Evolutionary conservation across 2,888 invertebrate species (phyloP).

Genomic region (Parelbella ahira): DNA sequence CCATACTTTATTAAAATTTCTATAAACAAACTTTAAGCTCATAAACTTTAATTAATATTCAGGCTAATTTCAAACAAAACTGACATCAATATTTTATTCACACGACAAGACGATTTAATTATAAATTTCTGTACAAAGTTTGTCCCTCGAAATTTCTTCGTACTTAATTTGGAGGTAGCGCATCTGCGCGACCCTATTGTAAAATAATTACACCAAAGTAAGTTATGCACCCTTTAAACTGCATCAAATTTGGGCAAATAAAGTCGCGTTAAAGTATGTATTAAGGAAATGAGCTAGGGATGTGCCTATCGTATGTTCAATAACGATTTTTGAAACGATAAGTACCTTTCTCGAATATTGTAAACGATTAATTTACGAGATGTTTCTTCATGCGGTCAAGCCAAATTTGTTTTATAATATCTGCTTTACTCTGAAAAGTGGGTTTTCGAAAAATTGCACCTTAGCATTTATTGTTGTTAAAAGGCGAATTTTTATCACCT

Average conservation of each 20-base stretch:
- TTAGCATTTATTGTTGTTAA: no score
- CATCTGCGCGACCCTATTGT: constrained; percentile 75
- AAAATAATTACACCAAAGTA: constrained; percentile 74
- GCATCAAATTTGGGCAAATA: constrained; percentile 73
- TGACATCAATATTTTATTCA: constrained; percentile 44
- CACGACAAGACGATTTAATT: constrained; percentile 54
- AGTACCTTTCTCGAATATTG: no score
- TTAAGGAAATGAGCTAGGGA: constrained; percentile 38
- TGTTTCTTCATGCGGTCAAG: no score
- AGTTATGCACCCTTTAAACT: constrained; percentile 79
- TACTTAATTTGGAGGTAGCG: constrained; percentile 56
- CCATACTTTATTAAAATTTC: constrained; percentile 16
- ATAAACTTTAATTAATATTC: constrained; percentile 21
- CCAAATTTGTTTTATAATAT: no score
- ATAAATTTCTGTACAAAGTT: constrained; percentile 55
- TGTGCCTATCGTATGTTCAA: neutral
- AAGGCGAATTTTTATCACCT: no score
- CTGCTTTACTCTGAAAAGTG: no score
- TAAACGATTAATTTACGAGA: no score
- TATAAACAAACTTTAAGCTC: constrained; percentile 29
- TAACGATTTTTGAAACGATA: no score
- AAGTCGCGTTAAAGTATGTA: constrained; percentile 62
- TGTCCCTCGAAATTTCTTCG: constrained; percentile 55
- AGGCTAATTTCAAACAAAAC: constrained; percentile 17
- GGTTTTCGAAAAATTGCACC: no score